These are phyloP conservation scores for Pelodiscus sinensis DNA, from an alignment of 2,113 vertebrate genomes.

Conservation along the genomic window DNA sequence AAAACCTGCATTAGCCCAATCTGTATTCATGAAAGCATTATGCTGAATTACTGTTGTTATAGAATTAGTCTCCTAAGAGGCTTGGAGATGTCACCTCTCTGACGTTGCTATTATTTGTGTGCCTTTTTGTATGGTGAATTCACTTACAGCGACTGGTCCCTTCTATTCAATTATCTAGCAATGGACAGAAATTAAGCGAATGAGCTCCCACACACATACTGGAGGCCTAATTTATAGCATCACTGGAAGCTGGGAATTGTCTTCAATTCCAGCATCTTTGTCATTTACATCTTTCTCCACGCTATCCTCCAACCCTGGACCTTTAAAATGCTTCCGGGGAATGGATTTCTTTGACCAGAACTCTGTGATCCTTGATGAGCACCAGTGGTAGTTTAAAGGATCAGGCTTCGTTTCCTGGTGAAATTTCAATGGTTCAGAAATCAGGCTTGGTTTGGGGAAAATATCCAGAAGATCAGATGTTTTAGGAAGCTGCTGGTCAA, in stretches of 20 bases:
- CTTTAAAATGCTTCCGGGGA: neutral
- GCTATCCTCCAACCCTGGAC: neutral
- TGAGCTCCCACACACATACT: fast-evolving
- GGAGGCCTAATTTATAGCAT: neutral
- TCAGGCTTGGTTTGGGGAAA: neutral
- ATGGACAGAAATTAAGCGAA: neutral
- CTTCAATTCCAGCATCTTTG: neutral
- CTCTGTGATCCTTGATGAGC: neutral
- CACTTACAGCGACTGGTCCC: neutral
- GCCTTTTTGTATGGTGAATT: neutral
- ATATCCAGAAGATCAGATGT: neutral
- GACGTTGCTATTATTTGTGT: conserved; percentile 40
- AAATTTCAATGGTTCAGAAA: neutral
- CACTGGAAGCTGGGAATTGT: neutral
- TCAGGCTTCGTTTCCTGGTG: neutral
- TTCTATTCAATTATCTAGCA: neutral
- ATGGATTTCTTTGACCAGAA: neutral
- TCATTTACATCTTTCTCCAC: neutral
- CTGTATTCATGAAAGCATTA: conserved; percentile 65
- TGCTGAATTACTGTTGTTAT: conserved; percentile 57
- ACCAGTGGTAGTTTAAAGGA: neutral
- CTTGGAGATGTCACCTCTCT: conserved; percentile 55
- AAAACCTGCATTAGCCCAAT: conserved; percentile 47
- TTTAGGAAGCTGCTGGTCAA: neutral
- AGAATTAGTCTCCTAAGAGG: conserved; percentile 69